Evolutionary conservation across 2,888 invertebrate species (phyloP), one percentile per base, ranked within the genome.

Genomic region (Chorisops tibialis): DNA sequence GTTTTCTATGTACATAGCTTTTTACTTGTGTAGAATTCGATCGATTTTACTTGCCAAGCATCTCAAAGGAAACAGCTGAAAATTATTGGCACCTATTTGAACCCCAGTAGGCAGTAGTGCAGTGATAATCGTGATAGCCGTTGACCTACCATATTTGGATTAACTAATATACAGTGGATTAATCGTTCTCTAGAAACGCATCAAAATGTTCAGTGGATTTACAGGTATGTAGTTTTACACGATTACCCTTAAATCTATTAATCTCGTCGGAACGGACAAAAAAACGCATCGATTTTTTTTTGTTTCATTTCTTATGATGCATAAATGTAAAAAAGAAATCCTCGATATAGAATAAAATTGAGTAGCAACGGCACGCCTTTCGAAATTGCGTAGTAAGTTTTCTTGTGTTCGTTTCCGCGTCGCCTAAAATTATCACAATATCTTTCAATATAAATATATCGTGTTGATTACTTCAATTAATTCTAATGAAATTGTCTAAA

Each of bases 181-280:
- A 43, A 56, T 37, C 21, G n/a, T n/a, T n/a, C n/a, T n/a, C n/a
- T n/a, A 19, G 14, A 45, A 21, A 62, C 51, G 54, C 43, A 69
- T 74, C 7, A 30, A 73, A 63, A 77, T 77, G 77, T 77, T 77
- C 72, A 77, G 75, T 72, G 76, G 77, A 68, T 69, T 77, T 66
- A 73, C 77, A 77, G 77, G 77, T 77, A 77, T 75, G 16, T 54
- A 18, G 18, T 11, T 16, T 11, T 41, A 41, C 41, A 12, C 5
- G 16, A 41, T n/a, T 41, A 11, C 12, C n/a, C 9, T 7, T 30
- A 30, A 30, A 7, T 30, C 9, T 9, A 9, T 30, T 30, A 30
- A 30, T 30, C 7, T 30, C 9, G 9, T 30, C 30, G 30, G 30
- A 30, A 30, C 30, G 30, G 30, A 30, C 30, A 30, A 30, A 1